phyloP scores from a whole-genome alignment of 1,140 invertebrate species.

The Zaprionus davidi region DNA sequence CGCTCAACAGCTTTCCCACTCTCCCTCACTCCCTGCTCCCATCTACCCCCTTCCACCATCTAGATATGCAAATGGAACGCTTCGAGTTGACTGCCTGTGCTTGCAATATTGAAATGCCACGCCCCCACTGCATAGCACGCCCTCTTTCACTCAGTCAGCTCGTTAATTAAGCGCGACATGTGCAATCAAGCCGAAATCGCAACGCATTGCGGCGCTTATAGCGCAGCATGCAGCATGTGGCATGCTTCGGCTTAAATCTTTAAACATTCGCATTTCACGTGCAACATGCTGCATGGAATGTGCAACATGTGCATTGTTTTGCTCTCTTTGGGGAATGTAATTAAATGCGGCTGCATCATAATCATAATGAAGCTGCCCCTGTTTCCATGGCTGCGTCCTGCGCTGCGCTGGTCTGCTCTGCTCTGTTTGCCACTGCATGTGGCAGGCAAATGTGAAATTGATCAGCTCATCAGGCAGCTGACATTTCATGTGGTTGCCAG shows the following conservation, averaged over 20 bases:
- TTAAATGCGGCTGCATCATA: constrained; percentile 50
- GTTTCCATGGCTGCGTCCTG: neutral
- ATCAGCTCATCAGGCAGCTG: constrained; percentile 18
- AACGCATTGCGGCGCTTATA: constrained; percentile 20
- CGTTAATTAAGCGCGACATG: constrained; percentile 53
- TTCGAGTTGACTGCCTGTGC: neutral
- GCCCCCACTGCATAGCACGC: neutral
- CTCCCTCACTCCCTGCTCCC: neutral
- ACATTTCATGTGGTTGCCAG: constrained; percentile 31
- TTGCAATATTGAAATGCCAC: constrained; percentile 22
- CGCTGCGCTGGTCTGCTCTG: too few relatives aligned
- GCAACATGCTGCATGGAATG: neutral
- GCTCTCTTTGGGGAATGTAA: constrained; percentile 60
- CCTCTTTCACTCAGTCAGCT: neutral
- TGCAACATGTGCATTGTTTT: constrained; percentile 29
- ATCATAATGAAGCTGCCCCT: constrained; percentile 44
- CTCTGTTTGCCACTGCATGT: neutral
- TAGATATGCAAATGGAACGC: constrained; percentile 3
- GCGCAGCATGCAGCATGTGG: constrained; percentile 6
- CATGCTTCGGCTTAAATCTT: constrained; percentile 1
- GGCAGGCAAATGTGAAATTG: constrained; percentile 37
- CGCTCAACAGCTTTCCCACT: neutral
- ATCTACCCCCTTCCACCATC: too few relatives aligned
- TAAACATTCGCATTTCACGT: constrained; percentile 15
- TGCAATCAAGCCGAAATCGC: constrained; percentile 30